Base-by-base conservation (phyloP, 1,140 invertebrate genomes). In the Apis dorsata region DNA sequence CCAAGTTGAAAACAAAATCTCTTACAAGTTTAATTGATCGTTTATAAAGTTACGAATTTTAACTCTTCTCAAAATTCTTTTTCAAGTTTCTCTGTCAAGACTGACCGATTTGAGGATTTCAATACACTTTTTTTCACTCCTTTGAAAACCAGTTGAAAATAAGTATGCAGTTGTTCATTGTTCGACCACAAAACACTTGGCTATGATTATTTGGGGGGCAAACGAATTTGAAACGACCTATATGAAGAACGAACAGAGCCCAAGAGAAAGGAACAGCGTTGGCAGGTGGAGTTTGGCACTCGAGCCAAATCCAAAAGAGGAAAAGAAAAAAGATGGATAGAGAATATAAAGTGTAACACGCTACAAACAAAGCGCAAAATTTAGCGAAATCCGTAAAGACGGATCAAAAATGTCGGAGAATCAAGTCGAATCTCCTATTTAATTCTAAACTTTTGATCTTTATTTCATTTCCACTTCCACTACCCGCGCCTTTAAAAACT, bases 281-380 rank as follows among this genome's bases (percentile, higher is more conserved):
- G 59, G 17, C 75, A 78, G 73, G 66, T 84, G 57, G 69, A 75
- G 72, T 72, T 87, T 84, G 79, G 79, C 66, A 82, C 12, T 75
- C n/a, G 72, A 66, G 59, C 79, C 72, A 63, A 77, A 44, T 44
- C n/a, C 28, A 2, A 75, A 10, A 73, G 44, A 71, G 51, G 62
- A 34, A 86, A 70, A 68, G 17, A 80, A 34, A 75, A 68, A 59
- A 44, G 34, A 44, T 44, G 34, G 5, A 44, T 44, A 44, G 34
- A 7, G 34, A 44, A 44, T 44, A 44, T 44, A 44, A 44, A 44
- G 34, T 0, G 34, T 44, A 5, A 44, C 34, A 34, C 34, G 34
- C 2, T 34, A 34, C 34, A 44, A 44, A 44, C 34, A 44, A 44
- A 44, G 34, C 4, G 34, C 34, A 44, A 44, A 44, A 44, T 44